Evolutionary conservation across 1,140 invertebrate species (phyloP).

Genomic region (Ditylenchus dipsaci): DNA sequence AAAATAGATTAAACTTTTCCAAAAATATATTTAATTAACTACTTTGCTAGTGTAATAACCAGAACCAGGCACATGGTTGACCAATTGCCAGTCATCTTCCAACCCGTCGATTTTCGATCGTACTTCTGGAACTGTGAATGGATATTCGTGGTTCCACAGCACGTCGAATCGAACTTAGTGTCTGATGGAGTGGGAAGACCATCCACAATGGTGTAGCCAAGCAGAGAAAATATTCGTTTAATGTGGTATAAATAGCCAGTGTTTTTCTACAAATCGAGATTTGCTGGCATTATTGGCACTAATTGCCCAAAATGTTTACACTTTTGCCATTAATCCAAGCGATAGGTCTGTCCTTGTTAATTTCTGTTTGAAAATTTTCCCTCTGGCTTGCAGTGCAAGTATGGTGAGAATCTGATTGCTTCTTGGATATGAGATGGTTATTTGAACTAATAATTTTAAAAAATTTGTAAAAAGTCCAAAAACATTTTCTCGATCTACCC

Average conservation of each 20-base stretch:
- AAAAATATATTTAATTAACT: background rate
- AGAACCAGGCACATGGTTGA: slow-evolving; percentile 87
- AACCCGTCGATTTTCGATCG: background rate
- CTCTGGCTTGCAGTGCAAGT: no score
- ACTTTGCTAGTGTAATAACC: slow-evolving; percentile 92
- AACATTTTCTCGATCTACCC: no score
- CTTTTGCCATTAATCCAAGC: slow-evolving; percentile 12
- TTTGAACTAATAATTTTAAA: no score
- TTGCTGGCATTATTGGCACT: background rate
- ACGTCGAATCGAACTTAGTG: slow-evolving; percentile 62
- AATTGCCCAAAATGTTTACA: background rate
- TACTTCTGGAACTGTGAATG: slow-evolving; percentile 64
- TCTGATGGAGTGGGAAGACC: background rate
- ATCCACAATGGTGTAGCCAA: slow-evolving; percentile 22
- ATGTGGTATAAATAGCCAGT: slow-evolving; percentile 23
- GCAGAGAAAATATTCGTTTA: slow-evolving; percentile 12
- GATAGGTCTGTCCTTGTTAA: background rate
- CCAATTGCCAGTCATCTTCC: slow-evolving; percentile 61
- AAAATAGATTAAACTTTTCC: background rate
- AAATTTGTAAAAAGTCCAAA: no score
- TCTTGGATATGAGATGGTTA: no score
- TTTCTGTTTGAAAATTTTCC: no score
- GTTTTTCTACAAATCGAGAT: slow-evolving; percentile 5
- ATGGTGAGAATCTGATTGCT: no score
- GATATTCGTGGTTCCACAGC: slow-evolving; percentile 88